Conservation (phyloP, 2,113 vertebrate genomes). For the Jacana jacana region DNA sequence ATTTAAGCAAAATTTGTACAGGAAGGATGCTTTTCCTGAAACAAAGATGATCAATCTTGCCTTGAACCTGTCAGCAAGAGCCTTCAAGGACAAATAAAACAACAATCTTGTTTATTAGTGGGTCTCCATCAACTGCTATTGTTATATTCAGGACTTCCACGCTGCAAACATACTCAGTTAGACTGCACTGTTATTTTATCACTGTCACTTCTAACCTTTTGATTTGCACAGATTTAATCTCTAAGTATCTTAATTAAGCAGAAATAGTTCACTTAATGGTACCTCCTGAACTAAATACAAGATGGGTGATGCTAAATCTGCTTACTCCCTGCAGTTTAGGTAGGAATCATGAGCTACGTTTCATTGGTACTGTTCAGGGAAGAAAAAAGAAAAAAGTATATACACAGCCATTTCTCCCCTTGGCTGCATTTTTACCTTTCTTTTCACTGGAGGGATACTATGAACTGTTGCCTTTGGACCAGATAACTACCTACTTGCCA, state of each 20-base stretch:
- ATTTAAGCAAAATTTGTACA: background rate
- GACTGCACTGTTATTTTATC: background rate
- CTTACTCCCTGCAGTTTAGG: background rate
- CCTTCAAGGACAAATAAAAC: background rate
- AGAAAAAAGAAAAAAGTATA: background rate
- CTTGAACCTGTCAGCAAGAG: background rate
- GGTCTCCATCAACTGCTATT: background rate
- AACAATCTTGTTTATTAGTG: background rate
- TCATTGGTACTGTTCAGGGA: background rate
- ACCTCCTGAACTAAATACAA: background rate
- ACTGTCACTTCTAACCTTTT: background rate
- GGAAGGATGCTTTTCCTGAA: background rate
- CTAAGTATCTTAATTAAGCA: background rate
- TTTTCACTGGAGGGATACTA: background rate
- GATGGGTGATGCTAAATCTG: background rate
- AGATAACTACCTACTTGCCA: background rate
- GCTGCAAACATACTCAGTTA: background rate
- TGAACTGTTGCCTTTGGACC: background rate
- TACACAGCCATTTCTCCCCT: background rate
- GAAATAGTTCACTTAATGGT: background rate
- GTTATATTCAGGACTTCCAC: background rate
- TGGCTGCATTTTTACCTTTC: background rate
- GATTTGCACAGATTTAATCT: background rate
- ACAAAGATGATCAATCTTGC: background rate
- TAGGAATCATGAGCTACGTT: background rate